A percentile compares a stretch with the other conserved stretches of the same genome.
Conservation (phyloP, 2,888 invertebrate genomes). For the Stenodera caucasica region DNA sequence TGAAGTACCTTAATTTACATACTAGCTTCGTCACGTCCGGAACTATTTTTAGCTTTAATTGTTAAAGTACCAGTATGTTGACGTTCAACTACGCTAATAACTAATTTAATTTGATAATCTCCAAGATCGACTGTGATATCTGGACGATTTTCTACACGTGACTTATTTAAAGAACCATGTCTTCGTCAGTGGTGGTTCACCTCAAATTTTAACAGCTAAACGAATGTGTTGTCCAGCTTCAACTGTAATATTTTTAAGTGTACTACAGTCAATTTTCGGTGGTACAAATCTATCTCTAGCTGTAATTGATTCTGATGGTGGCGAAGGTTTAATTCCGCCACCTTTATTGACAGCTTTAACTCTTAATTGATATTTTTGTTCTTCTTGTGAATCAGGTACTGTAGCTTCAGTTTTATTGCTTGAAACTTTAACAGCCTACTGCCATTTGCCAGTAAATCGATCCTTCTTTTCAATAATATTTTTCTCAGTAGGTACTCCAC, state of each 20-base stretch:
- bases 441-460: conserved; percentile 86
- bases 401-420: conserved; percentile 85
- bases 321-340: conserved; percentile 86
- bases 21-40: conserved; percentile 85
- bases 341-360: conserved; percentile 95
- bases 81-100: conserved; percentile 72
- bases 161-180: conserved; percentile 93
- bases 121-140: conserved; percentile 76
- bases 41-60: conserved; percentile 86
- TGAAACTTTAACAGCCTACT: conserved; percentile 85
- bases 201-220: conserved; percentile 88
- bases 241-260: conserved; percentile 84
- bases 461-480: conserved; percentile 95
- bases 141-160: conserved; percentile 70
- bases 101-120: conserved; percentile 81
- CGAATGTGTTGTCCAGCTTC: conserved; percentile 92
- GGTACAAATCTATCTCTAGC: conserved; percentile 89
- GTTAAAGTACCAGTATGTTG: conserved; percentile 81
- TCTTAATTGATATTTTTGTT: conserved; percentile 94
- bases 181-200: conserved; percentile 95
- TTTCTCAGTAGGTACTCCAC: conserved; percentile 90
- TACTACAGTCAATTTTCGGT: conserved; percentile 90
- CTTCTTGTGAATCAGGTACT: conserved; percentile 88
- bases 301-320: conserved; percentile 77
- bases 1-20: conserved; percentile 84